Conservation (phyloP, 2,888 invertebrate genomes). For the Yponomeuta cagnagella region DNA sequence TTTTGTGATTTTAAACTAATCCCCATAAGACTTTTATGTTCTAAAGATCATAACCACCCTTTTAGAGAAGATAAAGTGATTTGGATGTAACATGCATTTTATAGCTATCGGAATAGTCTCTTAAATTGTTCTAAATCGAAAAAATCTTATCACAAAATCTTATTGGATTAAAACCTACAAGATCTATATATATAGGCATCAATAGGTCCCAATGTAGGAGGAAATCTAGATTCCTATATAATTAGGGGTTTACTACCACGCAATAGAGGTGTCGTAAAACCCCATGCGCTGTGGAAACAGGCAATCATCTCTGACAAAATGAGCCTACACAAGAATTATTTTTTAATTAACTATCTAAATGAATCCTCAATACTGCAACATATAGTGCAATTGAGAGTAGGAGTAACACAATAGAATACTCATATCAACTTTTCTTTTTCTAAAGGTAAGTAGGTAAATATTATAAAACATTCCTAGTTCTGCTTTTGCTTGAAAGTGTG, state of each 20-base stretch:
- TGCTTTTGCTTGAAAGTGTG: neutral
- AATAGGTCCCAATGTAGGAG: slow-evolving; percentile 49
- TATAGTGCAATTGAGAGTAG: too few relatives aligned
- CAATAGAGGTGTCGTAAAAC: neutral
- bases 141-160: slow-evolving; percentile 13
- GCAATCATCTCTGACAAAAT: neutral
- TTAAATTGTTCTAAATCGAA: slow-evolving; percentile 12
- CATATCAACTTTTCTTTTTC: too few relatives aligned
- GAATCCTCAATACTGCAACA: too few relatives aligned
- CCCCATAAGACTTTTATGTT: too few relatives aligned
- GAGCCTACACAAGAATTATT: neutral
- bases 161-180: slow-evolving; percentile 3
- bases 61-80: too few relatives aligned
- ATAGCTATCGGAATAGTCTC: neutral
- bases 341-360: too few relatives aligned
- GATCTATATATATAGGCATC: slow-evolving; percentile 36
- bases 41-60: too few relatives aligned
- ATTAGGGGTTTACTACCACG: slow-evolving; percentile 23
- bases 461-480: neutral
- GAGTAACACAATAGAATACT: too few relatives aligned
- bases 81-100: too few relatives aligned
- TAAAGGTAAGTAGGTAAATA: too few relatives aligned
- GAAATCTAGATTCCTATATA: slow-evolving; percentile 27
- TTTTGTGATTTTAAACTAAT: too few relatives aligned
- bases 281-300: neutral